These are phyloP conservation scores for Drosophila malerkotliana DNA, from an alignment of 1,140 invertebrate genomes.

Conservation along the genomic window DNA sequence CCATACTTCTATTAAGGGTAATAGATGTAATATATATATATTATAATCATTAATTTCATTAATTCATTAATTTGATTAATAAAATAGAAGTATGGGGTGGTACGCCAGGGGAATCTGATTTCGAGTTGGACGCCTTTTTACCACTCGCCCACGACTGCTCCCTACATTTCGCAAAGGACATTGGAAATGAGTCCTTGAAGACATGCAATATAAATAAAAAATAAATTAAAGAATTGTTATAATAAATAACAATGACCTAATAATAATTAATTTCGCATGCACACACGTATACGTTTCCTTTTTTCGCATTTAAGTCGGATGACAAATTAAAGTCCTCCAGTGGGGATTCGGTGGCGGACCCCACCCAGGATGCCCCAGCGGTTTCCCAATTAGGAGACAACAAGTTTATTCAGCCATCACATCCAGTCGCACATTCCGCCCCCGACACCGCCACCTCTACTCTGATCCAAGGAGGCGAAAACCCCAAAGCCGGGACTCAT, in stretches of 20 bases:
- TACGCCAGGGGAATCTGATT: too few species aligned
- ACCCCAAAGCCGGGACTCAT: neutral
- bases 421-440: slow-evolving; percentile 19
- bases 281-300: neutral
- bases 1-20: too few species aligned
- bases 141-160: too few species aligned
- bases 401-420: slow-evolving; percentile 62
- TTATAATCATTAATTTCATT: neutral
- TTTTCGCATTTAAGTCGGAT: neutral
- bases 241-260: neutral
- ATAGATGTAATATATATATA: neutral
- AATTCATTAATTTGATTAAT: too few species aligned
- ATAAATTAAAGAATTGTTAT: too few species aligned
- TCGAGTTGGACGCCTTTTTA: too few species aligned
- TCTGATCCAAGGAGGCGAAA: neutral
- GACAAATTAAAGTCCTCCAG: slow-evolving; percentile 32
- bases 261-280: neutral
- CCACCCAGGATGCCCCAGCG: slow-evolving; percentile 5
- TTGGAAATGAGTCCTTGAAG: too few species aligned
- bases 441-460: too few species aligned
- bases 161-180: too few species aligned
- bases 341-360: slow-evolving; percentile 12
- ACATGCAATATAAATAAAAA: too few species aligned
- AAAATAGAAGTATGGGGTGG: too few species aligned
- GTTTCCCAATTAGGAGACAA: slow-evolving; percentile 59